Evolutionary conservation across 2,113 vertebrate species (phyloP).

Genomic region (Campylomormyrus numenius): DNA sequence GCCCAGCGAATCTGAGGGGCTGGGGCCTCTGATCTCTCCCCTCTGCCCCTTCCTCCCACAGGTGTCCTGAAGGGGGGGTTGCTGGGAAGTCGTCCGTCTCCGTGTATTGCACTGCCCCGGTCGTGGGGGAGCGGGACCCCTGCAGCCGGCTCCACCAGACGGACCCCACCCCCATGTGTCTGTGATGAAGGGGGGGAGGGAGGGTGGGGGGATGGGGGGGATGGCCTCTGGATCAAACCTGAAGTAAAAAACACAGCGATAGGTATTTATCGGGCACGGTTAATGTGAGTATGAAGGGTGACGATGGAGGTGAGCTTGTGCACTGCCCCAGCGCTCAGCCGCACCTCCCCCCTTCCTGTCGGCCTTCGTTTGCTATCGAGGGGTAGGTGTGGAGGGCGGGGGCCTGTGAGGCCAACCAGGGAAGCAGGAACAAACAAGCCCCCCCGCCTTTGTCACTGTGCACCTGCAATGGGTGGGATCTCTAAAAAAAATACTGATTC

Average conservation of each 20-base stretch:
- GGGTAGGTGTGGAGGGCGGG: not conserved
- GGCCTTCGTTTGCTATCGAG: not conserved
- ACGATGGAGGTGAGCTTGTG: not conserved
- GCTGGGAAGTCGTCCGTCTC: constrained; percentile 75
- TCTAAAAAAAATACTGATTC: not conserved
- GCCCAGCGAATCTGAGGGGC: too few relatives aligned
- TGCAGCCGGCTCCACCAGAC: constrained; percentile 63
- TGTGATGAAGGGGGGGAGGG: constrained; percentile 44
- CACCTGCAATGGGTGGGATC: not conserved
- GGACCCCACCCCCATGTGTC: constrained; percentile 69
- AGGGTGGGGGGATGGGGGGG: constrained; percentile 42
- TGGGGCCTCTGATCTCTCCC: not conserved
- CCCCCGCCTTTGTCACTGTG: not conserved
- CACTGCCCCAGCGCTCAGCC: constrained; percentile 40
- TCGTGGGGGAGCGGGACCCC: constrained; percentile 67
- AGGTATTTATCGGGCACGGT: constrained; percentile 53
- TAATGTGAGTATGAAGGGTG: not conserved
- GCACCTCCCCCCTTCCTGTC: constrained; percentile 43
- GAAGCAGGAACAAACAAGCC: not conserved
- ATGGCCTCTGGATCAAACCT: constrained; percentile 45
- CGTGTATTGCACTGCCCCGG: constrained; percentile 82
- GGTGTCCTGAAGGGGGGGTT: constrained; percentile 77
- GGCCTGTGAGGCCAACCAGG: not conserved
- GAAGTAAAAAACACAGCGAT: constrained; percentile 57
- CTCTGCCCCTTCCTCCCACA: constrained; percentile 34